Percentiles rank a stretch among this genome's conserved stretches.
Evolutionary conservation across 2,888 invertebrate species (phyloP).

Genomic region (Busseola fusca): DNA sequence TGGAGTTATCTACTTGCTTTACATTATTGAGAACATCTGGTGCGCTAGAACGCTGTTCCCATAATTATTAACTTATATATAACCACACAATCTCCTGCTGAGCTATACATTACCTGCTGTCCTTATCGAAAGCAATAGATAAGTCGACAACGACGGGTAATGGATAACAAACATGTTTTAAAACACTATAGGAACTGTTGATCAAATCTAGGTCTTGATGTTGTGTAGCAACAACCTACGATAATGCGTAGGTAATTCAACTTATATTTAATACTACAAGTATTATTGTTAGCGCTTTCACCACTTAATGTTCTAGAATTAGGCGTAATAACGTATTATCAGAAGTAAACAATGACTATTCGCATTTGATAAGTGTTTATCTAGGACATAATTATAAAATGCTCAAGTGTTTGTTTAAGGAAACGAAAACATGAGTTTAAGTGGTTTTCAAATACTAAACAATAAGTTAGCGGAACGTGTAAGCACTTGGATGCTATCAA

Average conservation of each 20-base stretch:
- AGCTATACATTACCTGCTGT: slow-evolving; percentile 45
- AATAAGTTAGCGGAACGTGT: slow-evolving; percentile 18
- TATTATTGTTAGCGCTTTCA: slow-evolving; percentile 66
- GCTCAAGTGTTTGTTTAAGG: slow-evolving; percentile 26
- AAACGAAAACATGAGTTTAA: slow-evolving; percentile 10
- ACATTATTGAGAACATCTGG: slow-evolving; percentile 77
- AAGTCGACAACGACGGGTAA: slow-evolving; percentile 48
- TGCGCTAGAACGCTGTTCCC: slow-evolving; percentile 70
- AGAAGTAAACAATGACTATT: slow-evolving; percentile 38
- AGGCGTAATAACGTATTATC: slow-evolving; percentile 21
- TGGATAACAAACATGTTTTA: slow-evolving; percentile 36
- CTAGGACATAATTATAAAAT: slow-evolving; percentile 14
- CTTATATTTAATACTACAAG: slow-evolving; percentile 35
- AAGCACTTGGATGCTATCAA: slow-evolving; percentile 32
- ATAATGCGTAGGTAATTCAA: slow-evolving; percentile 57
- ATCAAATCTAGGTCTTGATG: slow-evolving; percentile 57
- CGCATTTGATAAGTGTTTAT: slow-evolving; percentile 28
- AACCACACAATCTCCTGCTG: slow-evolving; percentile 45
- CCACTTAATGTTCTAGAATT: slow-evolving; percentile 42
- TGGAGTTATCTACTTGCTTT: slow-evolving; percentile 76
- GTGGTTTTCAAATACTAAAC: slow-evolving; percentile 38
- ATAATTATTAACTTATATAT: slow-evolving; percentile 63
- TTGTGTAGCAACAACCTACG: slow-evolving; percentile 54
- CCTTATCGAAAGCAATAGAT: slow-evolving; percentile 38
- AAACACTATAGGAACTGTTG: slow-evolving; percentile 49